Percentiles rank a stretch among this genome's conserved stretches.
Evolutionary conservation across 2,797 vertebrate species (phyloP).

Genomic region (Gymnothorax javanicus): DNA sequence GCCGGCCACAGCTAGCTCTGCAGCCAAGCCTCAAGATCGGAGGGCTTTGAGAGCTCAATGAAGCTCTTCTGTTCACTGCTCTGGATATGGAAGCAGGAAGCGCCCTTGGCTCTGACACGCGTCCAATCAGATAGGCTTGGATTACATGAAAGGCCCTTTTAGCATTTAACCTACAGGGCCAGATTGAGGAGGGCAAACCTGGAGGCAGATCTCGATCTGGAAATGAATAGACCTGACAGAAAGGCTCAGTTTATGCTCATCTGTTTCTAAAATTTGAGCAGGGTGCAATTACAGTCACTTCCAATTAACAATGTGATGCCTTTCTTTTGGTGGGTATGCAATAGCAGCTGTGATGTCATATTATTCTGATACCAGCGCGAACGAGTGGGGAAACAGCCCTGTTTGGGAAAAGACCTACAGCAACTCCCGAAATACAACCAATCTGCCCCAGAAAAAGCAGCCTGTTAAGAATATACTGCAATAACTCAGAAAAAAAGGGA

Average conservation of each 20-base stretch:
- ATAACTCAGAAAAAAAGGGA: neutral
- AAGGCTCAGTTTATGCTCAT: neutral
- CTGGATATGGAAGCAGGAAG: neutral
- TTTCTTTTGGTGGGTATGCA: conserved; percentile 9
- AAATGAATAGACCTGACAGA: neutral
- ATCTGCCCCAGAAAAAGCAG: conserved; percentile 6
- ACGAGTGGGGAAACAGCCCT: neutral
- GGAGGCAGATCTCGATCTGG: neutral
- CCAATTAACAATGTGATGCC: too few species aligned
- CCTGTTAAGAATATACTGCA: neutral
- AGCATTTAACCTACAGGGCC: neutral
- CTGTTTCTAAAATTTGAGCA: neutral
- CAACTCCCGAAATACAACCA: conserved; percentile 30
- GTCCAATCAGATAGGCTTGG: conserved; percentile 12
- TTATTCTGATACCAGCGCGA: conserved; percentile 6
- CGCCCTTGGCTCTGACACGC: neutral
- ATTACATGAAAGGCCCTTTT: neutral
- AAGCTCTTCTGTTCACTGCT: neutral
- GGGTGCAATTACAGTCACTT: neutral
- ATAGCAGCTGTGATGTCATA: neutral
- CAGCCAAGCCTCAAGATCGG: neutral
- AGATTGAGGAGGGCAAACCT: neutral
- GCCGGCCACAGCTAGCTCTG: neutral
- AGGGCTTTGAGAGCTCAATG: conserved; percentile 7
- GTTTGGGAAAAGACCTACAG: conserved; percentile 11